phyloP scores from a whole-genome alignment of 2,888 invertebrate genomes.

The Conops quadrifasciatus region DNA sequence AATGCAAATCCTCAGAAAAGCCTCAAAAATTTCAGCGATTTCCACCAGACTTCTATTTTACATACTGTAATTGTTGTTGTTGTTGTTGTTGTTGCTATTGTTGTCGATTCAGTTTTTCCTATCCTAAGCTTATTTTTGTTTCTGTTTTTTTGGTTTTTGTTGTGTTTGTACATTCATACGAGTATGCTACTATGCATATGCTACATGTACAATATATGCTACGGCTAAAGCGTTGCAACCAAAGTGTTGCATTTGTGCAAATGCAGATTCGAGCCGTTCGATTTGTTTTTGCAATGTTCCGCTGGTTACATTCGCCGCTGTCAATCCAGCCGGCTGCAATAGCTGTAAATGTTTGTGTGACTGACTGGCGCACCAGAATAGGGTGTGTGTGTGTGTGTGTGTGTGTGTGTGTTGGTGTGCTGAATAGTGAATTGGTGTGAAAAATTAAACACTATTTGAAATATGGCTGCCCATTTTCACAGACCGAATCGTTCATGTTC shows the following conservation, averaged over 20 bases:
- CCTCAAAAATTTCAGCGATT: slow-evolving; percentile 20
- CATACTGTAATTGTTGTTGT: slow-evolving; percentile 13
- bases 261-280: slow-evolving; percentile 14
- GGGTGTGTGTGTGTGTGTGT: slow-evolving; percentile 12
- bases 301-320: slow-evolving; percentile 5
- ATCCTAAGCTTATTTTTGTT: slow-evolving; percentile 7
- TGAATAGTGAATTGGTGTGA: slow-evolving; percentile 13
- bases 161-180: not conserved
- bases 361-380: not conserved
- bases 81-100: slow-evolving; percentile 11
- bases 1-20: slow-evolving; percentile 19
- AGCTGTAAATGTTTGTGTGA: not conserved
- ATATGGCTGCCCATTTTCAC: slow-evolving; percentile 14
- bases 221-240: too few species aligned
- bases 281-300: slow-evolving; percentile 13
- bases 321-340: too few species aligned
- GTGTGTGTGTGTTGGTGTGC: not conserved
- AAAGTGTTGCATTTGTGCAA: slow-evolving; percentile 17
- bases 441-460: slow-evolving; percentile 19
- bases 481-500: slow-evolving; percentile 19
- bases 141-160: slow-evolving; percentile 7
- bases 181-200: not conserved
- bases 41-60: slow-evolving; percentile 12
- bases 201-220: slow-evolving; percentile 22
- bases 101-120: not conserved